Evolutionary conservation across 2,888 invertebrate genomes (phyloP).

Genomic region (Drosophila limbata): DNA sequence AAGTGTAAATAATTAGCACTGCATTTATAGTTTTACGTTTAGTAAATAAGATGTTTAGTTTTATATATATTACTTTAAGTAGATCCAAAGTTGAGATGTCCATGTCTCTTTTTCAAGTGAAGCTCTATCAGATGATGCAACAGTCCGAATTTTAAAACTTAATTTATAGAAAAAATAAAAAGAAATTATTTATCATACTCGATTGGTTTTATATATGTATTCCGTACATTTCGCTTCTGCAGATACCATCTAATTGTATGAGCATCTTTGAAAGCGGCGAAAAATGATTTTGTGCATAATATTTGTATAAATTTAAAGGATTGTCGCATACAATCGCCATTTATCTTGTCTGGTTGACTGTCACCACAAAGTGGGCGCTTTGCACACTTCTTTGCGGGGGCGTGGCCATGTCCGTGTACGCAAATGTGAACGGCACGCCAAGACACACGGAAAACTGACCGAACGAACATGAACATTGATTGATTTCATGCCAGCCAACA

Average conservation of each 20-base stretch:
- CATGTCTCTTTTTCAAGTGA: neutral
- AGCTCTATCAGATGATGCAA: neutral
- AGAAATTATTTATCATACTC: neutral
- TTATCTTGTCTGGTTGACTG: constrained; percentile 52
- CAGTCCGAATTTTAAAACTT: neutral
- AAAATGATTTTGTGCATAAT: constrained; percentile 69
- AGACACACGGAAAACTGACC: constrained; percentile 47
- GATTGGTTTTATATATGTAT: neutral
- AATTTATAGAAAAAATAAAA: neutral
- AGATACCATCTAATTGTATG: neutral
- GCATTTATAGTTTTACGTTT: constrained; percentile 29
- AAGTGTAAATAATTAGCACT: constrained; percentile 53
- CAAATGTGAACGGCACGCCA: constrained; percentile 20
- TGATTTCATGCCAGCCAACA: constrained; percentile 72
- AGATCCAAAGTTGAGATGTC: neutral
- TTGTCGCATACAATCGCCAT: constrained; percentile 67
- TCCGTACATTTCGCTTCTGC: constrained; percentile 7
- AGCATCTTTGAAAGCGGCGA: constrained; percentile 34
- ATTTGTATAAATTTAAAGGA: constrained; percentile 72
- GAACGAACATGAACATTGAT: constrained; percentile 70
- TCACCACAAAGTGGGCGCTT: constrained; percentile 18
- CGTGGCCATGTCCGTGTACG: constrained; percentile 22
- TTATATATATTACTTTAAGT: constrained; percentile 25
- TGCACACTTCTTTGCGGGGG: constrained; percentile 17
- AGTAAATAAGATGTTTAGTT: constrained; percentile 17